phyloP scores from a whole-genome alignment of 2,888 invertebrate genomes.

The Gisinianus flammeolus region DNA sequence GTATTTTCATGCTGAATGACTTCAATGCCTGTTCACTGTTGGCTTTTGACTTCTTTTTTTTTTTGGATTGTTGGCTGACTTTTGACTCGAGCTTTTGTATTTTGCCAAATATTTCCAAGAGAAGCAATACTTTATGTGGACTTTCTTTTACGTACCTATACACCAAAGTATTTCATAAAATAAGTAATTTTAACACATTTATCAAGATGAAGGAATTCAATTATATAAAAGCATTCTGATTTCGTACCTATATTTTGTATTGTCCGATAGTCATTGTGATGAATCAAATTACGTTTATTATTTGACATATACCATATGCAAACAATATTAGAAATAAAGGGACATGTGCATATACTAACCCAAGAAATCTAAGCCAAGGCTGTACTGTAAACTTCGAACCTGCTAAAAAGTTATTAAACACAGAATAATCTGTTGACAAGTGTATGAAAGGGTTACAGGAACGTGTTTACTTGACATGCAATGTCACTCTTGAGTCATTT shows the following conservation, averaged over 20 bases:
- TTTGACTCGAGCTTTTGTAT: not conserved
- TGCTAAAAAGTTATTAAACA: not conserved
- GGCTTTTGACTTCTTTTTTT: not conserved
- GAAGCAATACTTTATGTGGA: not conserved
- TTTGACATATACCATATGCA: not conserved
- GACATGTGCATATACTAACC: not conserved
- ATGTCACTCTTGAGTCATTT: slow-evolving; percentile 6
- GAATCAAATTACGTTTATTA: slow-evolving; percentile 3
- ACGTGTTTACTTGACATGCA: not conserved
- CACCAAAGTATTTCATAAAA: too few relatives aligned
- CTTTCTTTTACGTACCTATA: not conserved
- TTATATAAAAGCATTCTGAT: too few relatives aligned
- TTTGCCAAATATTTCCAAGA: not conserved
- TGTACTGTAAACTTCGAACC: not conserved
- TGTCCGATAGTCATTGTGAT: slow-evolving; percentile 16
- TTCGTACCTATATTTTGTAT: too few relatives aligned
- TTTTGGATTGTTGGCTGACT: too few relatives aligned
- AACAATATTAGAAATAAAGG: not conserved
- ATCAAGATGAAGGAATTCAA: too few relatives aligned
- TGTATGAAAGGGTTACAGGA: too few relatives aligned
- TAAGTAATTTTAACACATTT: too few relatives aligned
- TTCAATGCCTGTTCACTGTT: not conserved
- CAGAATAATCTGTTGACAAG: too few relatives aligned
- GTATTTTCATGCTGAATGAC: not conserved
- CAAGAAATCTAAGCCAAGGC: slow-evolving; percentile 21